Evolutionary conservation across 2,888 invertebrate species (phyloP).

Genomic region (Clitarchus hookeri): DNA sequence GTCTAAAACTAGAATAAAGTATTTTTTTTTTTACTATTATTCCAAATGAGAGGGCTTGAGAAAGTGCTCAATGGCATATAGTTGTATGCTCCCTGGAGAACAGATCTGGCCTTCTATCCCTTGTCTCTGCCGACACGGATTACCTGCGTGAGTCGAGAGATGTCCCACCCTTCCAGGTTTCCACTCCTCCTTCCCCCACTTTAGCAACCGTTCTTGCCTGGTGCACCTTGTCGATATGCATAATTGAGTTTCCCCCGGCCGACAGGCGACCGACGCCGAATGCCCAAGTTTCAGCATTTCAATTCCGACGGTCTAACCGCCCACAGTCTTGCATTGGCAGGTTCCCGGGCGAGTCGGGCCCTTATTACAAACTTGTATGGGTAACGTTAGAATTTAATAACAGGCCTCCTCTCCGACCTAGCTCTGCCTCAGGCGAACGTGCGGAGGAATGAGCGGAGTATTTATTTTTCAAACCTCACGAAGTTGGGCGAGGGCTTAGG

Average conservation of each 20-base stretch:
- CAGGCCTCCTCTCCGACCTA: not conserved
- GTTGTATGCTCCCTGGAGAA: too few species aligned
- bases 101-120: not conserved
- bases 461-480: too few species aligned
- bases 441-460: too few species aligned
- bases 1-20: too few species aligned
- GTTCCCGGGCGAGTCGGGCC: too few species aligned
- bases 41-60: too few species aligned
- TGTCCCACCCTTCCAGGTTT: not conserved
- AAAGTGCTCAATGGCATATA: too few species aligned
- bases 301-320: not conserved
- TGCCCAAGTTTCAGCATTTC: not conserved
- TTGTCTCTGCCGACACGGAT: not conserved
- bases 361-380: not conserved
- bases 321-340: too few species aligned
- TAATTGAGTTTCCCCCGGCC: not conserved
- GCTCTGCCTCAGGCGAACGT: too few species aligned
- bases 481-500: too few species aligned
- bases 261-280: not conserved
- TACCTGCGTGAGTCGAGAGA: too few species aligned
- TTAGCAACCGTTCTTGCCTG: not conserved
- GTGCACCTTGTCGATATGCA: not conserved
- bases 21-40: too few species aligned
- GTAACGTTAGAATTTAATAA: not conserved
- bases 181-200: not conserved